Evolutionary conservation across 64 coral and sea anemone genomes (phyloP).

Genomic region (Pocillopora damicornis): DNA sequence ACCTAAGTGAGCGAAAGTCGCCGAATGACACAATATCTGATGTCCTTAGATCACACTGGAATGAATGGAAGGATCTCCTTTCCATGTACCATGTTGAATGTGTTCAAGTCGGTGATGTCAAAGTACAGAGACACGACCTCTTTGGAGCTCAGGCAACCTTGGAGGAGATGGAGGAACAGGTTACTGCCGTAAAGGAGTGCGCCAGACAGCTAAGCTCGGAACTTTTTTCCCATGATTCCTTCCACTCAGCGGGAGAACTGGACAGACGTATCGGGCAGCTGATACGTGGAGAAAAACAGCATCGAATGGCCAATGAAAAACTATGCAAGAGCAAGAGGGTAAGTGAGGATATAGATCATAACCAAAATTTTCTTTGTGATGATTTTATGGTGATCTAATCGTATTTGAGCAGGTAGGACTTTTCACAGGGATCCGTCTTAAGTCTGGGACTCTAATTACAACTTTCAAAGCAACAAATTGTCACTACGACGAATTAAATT

Average conservation of each 20-base stretch:
- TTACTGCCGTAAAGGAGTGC: not conserved
- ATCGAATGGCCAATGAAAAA: constrained; percentile 1
- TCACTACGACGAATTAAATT: no score
- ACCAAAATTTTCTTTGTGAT: not conserved
- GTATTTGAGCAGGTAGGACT: not conserved
- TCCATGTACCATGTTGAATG: not conserved
- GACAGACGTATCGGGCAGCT: constrained; percentile 16
- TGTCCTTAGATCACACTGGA: not conserved
- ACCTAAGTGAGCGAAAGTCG: not conserved
- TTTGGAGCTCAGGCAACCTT: constrained; percentile 8
- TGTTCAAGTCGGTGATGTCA: not conserved
- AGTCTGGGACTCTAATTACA: no score
- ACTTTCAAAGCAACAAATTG: no score
- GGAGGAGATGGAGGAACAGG: constrained; percentile 3
- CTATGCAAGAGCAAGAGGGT: not conserved
- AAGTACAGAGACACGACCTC: not conserved
- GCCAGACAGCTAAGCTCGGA: not conserved
- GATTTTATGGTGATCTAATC: not conserved
- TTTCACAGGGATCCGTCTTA: no score
- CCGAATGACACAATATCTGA: not conserved
- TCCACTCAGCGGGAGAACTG: not conserved
- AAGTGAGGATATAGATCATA: not conserved
- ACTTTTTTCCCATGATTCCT: no score
- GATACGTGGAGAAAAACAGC: constrained; percentile 18
- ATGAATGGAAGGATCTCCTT: constrained; percentile 3